These are phyloP conservation scores for Wasmannia auropunctata DNA, from an alignment of 1,140 invertebrate genomes.

Conservation along the genomic window DNA sequence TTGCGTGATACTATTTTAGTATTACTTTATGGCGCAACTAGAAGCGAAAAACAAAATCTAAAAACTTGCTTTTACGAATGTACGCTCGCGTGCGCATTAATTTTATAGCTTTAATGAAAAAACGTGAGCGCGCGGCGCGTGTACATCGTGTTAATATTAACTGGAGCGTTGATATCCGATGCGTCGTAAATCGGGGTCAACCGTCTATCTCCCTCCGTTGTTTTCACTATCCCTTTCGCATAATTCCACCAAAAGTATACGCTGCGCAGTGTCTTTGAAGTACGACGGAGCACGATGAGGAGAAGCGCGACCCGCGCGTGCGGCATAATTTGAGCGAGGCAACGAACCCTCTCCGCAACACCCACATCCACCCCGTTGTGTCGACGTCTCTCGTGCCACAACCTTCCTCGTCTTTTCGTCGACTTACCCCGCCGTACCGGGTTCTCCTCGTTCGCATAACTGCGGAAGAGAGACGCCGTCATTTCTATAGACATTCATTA, in stretches of 20 bases:
- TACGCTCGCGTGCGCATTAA: conserved; percentile 39
- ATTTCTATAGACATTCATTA: conserved; percentile 81
- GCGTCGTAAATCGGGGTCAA: conserved; percentile 63
- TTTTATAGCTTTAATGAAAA: conserved; percentile 55
- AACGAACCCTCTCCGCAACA: conserved; percentile 65
- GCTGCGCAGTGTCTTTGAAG: conserved; percentile 54
- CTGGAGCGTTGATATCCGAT: conserved; percentile 42
- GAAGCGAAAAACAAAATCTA: conserved; percentile 37
- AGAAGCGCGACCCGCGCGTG: conserved; percentile 36
- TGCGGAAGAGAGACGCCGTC: conserved; percentile 70
- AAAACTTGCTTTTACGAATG: conserved; percentile 20
- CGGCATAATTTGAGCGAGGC: conserved; percentile 62
- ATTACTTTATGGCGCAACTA: conserved; percentile 4
- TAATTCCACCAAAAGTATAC: conserved; percentile 62
- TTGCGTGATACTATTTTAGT: conserved; percentile 24
- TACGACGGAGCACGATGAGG: conserved; percentile 43
- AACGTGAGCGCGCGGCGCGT: background rate
- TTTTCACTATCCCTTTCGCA: conserved; percentile 62
- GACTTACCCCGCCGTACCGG: conserved; percentile 61
- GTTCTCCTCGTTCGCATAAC: conserved; percentile 61
- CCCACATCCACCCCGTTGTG: conserved; percentile 29
- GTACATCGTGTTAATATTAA: conserved; percentile 4
- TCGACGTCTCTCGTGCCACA: conserved; percentile 58
- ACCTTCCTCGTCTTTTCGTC: conserved; percentile 69
- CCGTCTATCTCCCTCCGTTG: conserved; percentile 41